Conservation (phyloP, 2,113 vertebrate species). For the Stegostoma tigrinum region DNA sequence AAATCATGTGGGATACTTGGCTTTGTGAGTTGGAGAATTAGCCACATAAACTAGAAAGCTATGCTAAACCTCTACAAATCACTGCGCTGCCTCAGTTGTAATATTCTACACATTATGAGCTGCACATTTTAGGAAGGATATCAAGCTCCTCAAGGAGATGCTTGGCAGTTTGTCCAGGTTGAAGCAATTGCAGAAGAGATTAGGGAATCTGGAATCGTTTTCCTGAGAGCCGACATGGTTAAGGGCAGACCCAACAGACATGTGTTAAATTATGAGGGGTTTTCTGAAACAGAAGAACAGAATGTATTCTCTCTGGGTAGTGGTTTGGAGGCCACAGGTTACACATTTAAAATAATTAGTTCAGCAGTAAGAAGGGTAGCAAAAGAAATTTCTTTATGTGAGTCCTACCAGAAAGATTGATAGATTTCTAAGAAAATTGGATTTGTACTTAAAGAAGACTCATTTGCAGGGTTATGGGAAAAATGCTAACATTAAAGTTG, state of each 20-base stretch:
- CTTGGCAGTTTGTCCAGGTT: not conserved
- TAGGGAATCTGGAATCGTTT: not conserved
- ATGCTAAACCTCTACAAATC: too few relatives aligned
- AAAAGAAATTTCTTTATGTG: too few relatives aligned
- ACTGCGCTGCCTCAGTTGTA: too few relatives aligned
- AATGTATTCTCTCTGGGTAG: not conserved
- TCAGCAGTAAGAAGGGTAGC: too few relatives aligned
- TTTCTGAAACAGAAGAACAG: not conserved
- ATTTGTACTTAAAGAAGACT: not conserved
- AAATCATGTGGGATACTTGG: not conserved
- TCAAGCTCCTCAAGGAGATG: not conserved
- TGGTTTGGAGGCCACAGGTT: not conserved
- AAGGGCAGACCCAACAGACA: not conserved
- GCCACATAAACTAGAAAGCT: too few relatives aligned
- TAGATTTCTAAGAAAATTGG: not conserved
- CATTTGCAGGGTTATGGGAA: not conserved
- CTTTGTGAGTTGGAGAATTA: not conserved
- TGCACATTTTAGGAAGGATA: too few relatives aligned
- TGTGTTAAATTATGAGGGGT: not conserved
- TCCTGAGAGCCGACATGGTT: not conserved
- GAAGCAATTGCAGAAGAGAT: not conserved
- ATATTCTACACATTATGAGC: too few relatives aligned
- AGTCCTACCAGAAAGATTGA: not conserved
- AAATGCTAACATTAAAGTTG: not conserved
- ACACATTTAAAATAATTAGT: not conserved